Evolutionary conservation across 2,888 invertebrate species (phyloP).

Genomic region (Cryptocephalus moraei): DNA sequence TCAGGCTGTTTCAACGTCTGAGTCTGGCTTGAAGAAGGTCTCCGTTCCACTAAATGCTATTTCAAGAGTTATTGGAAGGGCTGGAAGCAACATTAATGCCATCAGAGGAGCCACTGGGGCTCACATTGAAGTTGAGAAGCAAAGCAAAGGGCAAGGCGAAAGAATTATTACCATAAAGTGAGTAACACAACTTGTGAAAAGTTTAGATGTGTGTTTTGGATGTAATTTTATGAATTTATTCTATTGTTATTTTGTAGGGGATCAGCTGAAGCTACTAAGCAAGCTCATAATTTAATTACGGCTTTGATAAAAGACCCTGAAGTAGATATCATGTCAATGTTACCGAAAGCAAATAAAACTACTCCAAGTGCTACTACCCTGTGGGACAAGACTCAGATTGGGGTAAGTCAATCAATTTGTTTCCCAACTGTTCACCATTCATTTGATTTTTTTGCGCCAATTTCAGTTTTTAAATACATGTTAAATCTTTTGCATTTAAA

Average conservation of each 20-base stretch:
- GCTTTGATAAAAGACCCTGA: constrained; percentile 93
- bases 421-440: too few species aligned
- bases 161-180: constrained; percentile 90
- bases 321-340: constrained; percentile 73
- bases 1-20: constrained; percentile 36
- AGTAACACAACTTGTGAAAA: constrained; percentile 23
- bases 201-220: constrained; percentile 2
- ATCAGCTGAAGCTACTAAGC: constrained; percentile 82
- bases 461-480: too few species aligned
- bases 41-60: constrained; percentile 91
- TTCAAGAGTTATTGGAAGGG: constrained; percentile 93
- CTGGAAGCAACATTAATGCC: constrained; percentile 96
- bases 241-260: constrained; percentile 48
- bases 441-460: too few species aligned
- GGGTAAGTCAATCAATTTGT: constrained; percentile 30
- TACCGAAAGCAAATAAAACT: constrained; percentile 49
- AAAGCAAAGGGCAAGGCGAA: constrained; percentile 88
- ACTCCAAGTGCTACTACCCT: constrained; percentile 43
- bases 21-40: constrained; percentile 74
- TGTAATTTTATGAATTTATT: constrained; percentile 4
- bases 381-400: constrained; percentile 48
- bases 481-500: too few species aligned
- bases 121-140: constrained; percentile 97
- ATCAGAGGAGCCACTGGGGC: constrained; percentile 95
- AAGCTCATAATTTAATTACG: constrained; percentile 83